Conservation (phyloP, 2,113 vertebrate genomes). For the Myotis davidii region DNA sequence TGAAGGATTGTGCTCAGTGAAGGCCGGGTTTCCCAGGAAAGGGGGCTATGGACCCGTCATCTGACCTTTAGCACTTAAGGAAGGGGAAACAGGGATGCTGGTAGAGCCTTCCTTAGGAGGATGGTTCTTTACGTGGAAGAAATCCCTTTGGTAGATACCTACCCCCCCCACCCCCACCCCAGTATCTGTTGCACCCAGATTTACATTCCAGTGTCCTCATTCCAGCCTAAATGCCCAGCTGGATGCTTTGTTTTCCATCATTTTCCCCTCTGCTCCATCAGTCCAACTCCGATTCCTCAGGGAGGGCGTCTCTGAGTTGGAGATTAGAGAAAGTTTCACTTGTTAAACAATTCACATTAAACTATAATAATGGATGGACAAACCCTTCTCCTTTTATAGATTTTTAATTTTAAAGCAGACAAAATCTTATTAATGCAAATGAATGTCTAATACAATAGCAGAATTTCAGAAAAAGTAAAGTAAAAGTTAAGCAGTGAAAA, state of each 20-base stretch:
- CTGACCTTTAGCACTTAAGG: background rate
- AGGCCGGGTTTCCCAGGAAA: background rate
- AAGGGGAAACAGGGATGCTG: background rate
- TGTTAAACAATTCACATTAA: constrained; percentile 6
- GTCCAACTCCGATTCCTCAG: background rate
- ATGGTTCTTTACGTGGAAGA: background rate
- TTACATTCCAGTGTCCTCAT: background rate
- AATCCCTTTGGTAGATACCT: background rate
- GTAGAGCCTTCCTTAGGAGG: background rate
- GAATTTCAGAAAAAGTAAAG: background rate
- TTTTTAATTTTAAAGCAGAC: background rate
- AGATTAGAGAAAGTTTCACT: background rate
- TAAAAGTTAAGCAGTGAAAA: background rate
- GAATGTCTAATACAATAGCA: constrained; percentile 38
- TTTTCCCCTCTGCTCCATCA: background rate
- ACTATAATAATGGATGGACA: background rate
- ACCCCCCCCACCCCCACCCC: background rate
- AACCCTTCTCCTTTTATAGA: background rate
- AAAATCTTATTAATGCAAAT: background rate
- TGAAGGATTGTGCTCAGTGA: too few species aligned
- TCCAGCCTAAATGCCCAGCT: background rate
- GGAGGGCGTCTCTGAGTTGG: background rate
- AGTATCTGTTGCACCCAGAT: background rate
- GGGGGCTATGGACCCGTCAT: background rate
- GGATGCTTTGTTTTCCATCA: background rate